These are phyloP conservation scores for Goniozus legneri DNA, from an alignment of 1,140 invertebrate genomes.

Conservation along the genomic window DNA sequence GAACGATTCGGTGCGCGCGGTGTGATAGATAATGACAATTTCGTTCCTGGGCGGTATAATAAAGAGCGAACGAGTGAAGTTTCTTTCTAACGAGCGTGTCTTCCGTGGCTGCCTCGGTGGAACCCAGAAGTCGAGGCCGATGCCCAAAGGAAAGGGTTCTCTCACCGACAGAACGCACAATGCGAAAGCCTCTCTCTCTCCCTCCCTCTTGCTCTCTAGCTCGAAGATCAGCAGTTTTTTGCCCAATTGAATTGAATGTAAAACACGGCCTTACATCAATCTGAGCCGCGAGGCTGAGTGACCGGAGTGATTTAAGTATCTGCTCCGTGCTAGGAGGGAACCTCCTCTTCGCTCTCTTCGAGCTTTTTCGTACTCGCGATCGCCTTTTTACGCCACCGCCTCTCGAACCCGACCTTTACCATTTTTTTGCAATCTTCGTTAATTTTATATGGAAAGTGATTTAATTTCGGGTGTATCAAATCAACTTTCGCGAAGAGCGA, in stretches of 20 bases:
- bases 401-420: no score
- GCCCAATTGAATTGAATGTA: constrained; percentile 55
- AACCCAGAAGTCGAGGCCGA: constrained; percentile 12
- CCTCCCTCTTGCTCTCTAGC: constrained; percentile 11
- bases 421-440: no score
- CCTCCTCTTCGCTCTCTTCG: no score
- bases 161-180: constrained; percentile 21
- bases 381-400: no score
- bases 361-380: constrained; percentile 29
- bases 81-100: no score
- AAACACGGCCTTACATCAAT: constrained; percentile 56
- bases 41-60: constrained; percentile 23
- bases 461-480: no score
- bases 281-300: constrained; percentile 50
- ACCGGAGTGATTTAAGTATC: constrained; percentile 50
- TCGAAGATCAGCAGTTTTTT: constrained; percentile 48
- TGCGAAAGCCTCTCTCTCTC: constrained; percentile 15
- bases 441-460: no score
- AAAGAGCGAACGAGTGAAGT: no score
- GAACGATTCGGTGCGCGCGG: constrained; percentile 5
- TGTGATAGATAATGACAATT: constrained; percentile 34
- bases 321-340: no score
- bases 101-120: no score
- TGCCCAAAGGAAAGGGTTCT: constrained; percentile 13
- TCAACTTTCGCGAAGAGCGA: no score